Percentiles rank a stretch among this genome's conserved stretches.
phyloP scores from a whole-genome alignment of 2,113 vertebrate genomes.

The Malurus melanocephalus region DNA sequence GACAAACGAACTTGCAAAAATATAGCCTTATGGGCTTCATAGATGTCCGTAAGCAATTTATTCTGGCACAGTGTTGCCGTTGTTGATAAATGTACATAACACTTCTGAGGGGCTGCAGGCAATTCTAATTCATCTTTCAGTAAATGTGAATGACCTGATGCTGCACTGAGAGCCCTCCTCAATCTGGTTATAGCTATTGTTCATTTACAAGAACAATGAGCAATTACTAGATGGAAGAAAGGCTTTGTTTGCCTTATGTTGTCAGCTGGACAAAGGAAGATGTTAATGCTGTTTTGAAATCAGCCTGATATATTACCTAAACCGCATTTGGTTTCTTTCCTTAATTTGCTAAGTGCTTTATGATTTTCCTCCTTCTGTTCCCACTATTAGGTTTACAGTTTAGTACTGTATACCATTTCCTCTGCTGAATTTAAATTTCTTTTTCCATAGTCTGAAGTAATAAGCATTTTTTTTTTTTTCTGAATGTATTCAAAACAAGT shows the following conservation, averaged over 20 bases:
- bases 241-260: background rate
- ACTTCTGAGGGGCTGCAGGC: background rate
- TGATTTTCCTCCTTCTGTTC: background rate
- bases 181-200: background rate
- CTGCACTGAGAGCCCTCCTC: background rate
- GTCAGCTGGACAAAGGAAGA: background rate
- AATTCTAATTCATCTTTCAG: background rate
- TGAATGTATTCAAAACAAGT: background rate
- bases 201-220: background rate
- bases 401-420: background rate
- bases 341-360: slow-evolving; percentile 10
- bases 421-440: background rate
- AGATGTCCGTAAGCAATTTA: slow-evolving; percentile 4
- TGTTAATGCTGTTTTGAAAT: background rate
- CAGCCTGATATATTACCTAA: background rate
- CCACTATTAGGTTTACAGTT: background rate
- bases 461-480: background rate
- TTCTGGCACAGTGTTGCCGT: background rate
- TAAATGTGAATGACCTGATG: background rate
- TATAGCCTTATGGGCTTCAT: background rate
- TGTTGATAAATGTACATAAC: background rate
- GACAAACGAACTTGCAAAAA: slow-evolving; percentile 2
- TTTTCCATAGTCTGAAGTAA: background rate
- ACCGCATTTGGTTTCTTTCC: background rate
- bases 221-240: background rate